Conservation (phyloP, 2,797 vertebrate genomes). For the Hemibagrus guttatus region DNA sequence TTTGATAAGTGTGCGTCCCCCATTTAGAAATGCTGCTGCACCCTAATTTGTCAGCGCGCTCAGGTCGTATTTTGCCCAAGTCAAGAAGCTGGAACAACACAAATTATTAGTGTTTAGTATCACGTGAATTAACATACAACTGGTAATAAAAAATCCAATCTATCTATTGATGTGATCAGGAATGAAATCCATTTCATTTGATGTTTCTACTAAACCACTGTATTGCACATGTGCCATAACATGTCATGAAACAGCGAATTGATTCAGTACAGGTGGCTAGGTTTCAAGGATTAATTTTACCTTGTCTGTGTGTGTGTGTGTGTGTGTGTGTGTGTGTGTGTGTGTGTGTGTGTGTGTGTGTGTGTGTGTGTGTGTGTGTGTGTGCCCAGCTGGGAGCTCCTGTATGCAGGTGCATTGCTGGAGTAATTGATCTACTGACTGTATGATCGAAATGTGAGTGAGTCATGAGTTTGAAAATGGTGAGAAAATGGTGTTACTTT, state of each 20-base stretch:
- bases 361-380: not conserved
- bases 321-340: not conserved
- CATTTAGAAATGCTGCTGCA: slow-evolving; percentile 26
- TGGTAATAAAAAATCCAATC: not conserved
- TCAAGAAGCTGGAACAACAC: slow-evolving; percentile 13
- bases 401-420: slow-evolving; percentile 24
- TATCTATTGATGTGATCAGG: not conserved
- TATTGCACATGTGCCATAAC: not conserved
- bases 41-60: slow-evolving; percentile 27
- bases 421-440: slow-evolving; percentile 19
- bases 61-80: slow-evolving; percentile 26
- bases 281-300: slow-evolving; percentile 11
- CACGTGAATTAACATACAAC: not conserved
- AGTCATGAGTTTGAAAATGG: not conserved
- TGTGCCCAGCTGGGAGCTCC: not conserved
- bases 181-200: not conserved
- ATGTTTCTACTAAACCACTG: not conserved
- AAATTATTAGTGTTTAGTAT: not conserved
- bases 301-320: too few relatives aligned
- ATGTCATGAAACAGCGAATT: not conserved
- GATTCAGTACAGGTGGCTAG: not conserved
- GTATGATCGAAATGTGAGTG: slow-evolving; percentile 25
- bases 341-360: not conserved
- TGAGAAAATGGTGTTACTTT: not conserved
- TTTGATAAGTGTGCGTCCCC: slow-evolving; percentile 37